phyloP scores from a whole-genome alignment of 2,113 vertebrate species.

The Synchiropus splendidus region DNA sequence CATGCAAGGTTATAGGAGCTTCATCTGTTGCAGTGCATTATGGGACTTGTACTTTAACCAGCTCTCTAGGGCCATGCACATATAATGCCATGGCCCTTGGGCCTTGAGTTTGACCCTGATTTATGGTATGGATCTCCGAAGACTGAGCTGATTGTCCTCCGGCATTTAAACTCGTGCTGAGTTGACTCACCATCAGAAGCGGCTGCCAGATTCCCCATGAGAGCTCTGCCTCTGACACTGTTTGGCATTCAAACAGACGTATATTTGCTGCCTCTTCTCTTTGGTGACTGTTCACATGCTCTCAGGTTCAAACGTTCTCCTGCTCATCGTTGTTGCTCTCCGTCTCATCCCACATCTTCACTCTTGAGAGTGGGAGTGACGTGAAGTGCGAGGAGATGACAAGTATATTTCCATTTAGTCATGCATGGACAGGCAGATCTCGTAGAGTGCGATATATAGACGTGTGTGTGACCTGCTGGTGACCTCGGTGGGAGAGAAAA shows the following conservation, averaged over 20 bases:
- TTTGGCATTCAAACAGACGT: conserved; percentile 63
- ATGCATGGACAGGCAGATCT: conserved; percentile 14
- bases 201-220: conserved; percentile 66
- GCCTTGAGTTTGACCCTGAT: too few relatives aligned
- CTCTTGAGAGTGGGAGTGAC: conserved; percentile 20
- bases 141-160: conserved; percentile 50
- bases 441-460: conserved; percentile 1
- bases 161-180: conserved; percentile 21
- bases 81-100: too few relatives aligned
- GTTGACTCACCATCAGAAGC: conserved; percentile 34
- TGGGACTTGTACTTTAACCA: too few relatives aligned
- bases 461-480: conserved; percentile 2
- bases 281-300: conserved; percentile 33
- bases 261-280: conserved; percentile 47
- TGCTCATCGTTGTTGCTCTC: conserved; percentile 15
- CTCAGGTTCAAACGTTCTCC: conserved; percentile 45
- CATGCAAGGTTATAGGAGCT: too few relatives aligned
- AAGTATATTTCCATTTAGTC: conserved; percentile 28
- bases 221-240: conserved; percentile 53
- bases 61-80: too few relatives aligned
- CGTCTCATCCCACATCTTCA: conserved; percentile 6
- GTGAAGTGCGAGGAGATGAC: conserved; percentile 21
- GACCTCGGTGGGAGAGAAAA: conserved; percentile 4
- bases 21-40: too few relatives aligned
- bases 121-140: conserved; percentile 18